Base-by-base conservation (phyloP, 2,888 invertebrate genomes). In the Tuta absoluta region DNA sequence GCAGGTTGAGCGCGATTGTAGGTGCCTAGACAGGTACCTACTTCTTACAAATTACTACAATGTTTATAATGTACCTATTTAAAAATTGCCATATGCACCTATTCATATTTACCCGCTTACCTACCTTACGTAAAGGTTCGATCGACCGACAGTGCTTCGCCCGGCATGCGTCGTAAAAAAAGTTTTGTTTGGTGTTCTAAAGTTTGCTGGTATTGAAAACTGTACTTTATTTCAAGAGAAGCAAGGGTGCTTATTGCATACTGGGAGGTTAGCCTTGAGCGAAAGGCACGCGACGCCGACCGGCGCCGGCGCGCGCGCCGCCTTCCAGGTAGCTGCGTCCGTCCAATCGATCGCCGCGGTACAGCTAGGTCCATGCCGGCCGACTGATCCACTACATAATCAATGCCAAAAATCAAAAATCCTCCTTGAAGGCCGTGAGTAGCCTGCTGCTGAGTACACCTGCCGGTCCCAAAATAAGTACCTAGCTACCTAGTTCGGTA, bases 211-310 rank as follows among this genome's bases (percentile, higher is more conserved):
- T 33, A 33, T 65, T 61, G 67, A 66, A 74, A 69, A 70, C 65
- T 70, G 63, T 66, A 63, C 69, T 67, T 63, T 59, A 62, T 60
- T 65, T 49, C 28, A 5, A 14, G 0, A 21, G 23, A 0, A 1
- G 24, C 79, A 81, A 71, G 79, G 78, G 69, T 72, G 71, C 72
- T 67, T 74, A 73, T 82, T 57, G 79, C 65, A 63, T 79, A 78
- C 64, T 68, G 63, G 64, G 66, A n/a, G 56, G 12, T 67, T 80
- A 84, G 81, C 87, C 88, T 87, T 89, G 89, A 80, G 85, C 82
- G 87, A 87, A 87, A 87, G 89, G 87, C 85, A 87, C 87, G 86
- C 83, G 78, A 78, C 72, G 74, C 74, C 75, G 80, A 78, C 74
- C 75, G 73, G 63, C 58, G 41, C 60, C 65, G 72, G 81, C 80